Base-by-base conservation (phyloP, 92 coral and sea anemone genomes). In the Porites divaricata region DNA sequence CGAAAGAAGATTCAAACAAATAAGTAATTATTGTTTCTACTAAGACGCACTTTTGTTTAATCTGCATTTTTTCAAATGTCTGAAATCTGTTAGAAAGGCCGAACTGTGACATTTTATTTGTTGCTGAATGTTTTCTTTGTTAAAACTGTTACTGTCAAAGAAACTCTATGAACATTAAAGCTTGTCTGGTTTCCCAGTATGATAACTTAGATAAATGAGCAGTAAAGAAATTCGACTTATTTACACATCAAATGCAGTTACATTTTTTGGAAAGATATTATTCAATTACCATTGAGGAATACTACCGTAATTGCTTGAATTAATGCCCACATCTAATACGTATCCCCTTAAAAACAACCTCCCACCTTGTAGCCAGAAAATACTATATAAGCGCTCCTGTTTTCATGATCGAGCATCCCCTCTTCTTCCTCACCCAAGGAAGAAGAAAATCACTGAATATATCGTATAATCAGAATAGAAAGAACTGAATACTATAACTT, bases 81-180 rank as follows among this genome's bases (percentile, higher is more conserved):
- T 69, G 74, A 74, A 74, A 74, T 74, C 35, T 23, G 74, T 41
- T n/a, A n/a, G n/a, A n/a, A n/a, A n/a, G n/a, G n/a, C n/a, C n/a
- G n/a, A n/a, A n/a, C n/a, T n/a, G n/a, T n/a, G n/a, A n/a, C n/a
- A n/a, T n/a, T n/a, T n/a, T n/a, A n/a, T n/a, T n/a, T n/a, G n/a
- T n/a, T 69, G 16, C 74, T 69, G 74, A 69, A 28, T 69, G 74
- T 69, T 69, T 69, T 28, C 74, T 24, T 41, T 1, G 74, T 69
- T 26, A 69, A 69, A 69, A 69, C 74, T 69, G 28, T 26, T 26
- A 26, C 28, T 26, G 28, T 26, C 28, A 26, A 26, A 26, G 28
- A 26, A 26, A 26, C 35, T 69, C 25, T 20, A 26, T 69, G 48
- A 20, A 26, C 21, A 69, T 63, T 19, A 63, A n/a, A 24, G 67